Evolutionary conservation across 1,140 invertebrate species (phyloP), one percentile per base, ranked within the genome.

Genomic region (Plodia interpunctella): DNA sequence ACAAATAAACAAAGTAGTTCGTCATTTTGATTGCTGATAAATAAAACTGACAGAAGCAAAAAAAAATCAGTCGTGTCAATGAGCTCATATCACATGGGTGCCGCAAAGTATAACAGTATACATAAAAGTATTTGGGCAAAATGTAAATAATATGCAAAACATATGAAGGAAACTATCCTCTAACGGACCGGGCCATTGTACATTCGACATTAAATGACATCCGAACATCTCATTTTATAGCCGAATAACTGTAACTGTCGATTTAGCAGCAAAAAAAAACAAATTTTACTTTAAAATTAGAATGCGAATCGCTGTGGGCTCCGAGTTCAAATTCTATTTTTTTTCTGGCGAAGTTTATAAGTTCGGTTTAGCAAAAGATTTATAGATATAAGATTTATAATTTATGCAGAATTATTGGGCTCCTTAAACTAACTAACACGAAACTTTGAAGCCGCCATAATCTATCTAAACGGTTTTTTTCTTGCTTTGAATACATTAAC

Each of bases 141-240:
- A 67, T 60, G 60, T 19, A 60, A 66, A 63, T 60, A 55, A 60
- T 66, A 63, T 66, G 60, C 59, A 56, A 62, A 65, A 64, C 19
- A 52, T 38, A 32, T 19, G 67, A 65, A 59, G 61, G 51, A 62
- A 60, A 55, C 21, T 18, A 65, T 56, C 57, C 65, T 55, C 50
- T 80, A 80, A 81, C 81, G 79, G 81, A 75, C 60, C 60, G 35
- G 28, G 60, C 28, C 64, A 75, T 71, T 66, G 61, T 71, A 72
- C 62, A 54, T 73, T 71, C 71, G 49, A 63, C 63, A 60, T 53
- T 68, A 69, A 67, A 66, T 63, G 55, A 68, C 68, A 30, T 57
- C 52, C 59, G 68, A 70, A 72, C 74, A 69, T 66, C 77, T 79
- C 76, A 71, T 70, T 69, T 76, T 69, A 74, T 69, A 59, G 58